These are phyloP conservation scores for Omphaloscelis lunosa DNA, from an alignment of 2,888 invertebrate species.

Conservation along the genomic window DNA sequence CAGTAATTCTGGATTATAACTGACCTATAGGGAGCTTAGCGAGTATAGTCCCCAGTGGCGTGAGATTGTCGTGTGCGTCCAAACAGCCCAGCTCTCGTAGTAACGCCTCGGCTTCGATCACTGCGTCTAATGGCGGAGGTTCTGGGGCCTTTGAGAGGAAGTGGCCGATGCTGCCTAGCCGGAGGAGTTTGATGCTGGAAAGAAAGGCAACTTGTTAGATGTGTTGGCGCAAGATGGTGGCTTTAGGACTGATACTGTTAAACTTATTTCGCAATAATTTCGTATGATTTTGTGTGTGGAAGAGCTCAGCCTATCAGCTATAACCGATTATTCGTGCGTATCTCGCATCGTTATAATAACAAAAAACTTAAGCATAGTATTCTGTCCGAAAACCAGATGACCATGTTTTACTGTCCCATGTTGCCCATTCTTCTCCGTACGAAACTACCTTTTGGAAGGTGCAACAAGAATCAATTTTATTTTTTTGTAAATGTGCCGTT, in stretches of 20 bases:
- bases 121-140: slow-evolving; percentile 99
- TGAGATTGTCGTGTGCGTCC: slow-evolving; percentile 96
- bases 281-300: background rate
- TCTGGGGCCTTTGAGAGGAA: slow-evolving; percentile 99
- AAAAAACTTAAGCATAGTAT: background rate
- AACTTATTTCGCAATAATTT: no score
- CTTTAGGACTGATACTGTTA: no score
- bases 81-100: slow-evolving; percentile 97
- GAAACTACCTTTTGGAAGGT: no score
- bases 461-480: no score
- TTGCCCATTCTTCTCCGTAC: no score
- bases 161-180: slow-evolving; percentile 97
- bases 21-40: slow-evolving; percentile 96
- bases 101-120: slow-evolving; percentile 98
- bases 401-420: no score
- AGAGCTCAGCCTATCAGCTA: no score
- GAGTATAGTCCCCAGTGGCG: slow-evolving; percentile 97
- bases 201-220: background rate
- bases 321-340: no score
- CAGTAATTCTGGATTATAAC: no score
- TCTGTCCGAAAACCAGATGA: no score
- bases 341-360: background rate
- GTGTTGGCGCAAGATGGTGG: no score
- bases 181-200: slow-evolving; percentile 92
- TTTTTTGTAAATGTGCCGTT: no score